A percentile compares a stretch with the other conserved stretches of the same genome.
phyloP scores from a whole-genome alignment of 1,140 invertebrate species.

The Drusus annulatus region DNA sequence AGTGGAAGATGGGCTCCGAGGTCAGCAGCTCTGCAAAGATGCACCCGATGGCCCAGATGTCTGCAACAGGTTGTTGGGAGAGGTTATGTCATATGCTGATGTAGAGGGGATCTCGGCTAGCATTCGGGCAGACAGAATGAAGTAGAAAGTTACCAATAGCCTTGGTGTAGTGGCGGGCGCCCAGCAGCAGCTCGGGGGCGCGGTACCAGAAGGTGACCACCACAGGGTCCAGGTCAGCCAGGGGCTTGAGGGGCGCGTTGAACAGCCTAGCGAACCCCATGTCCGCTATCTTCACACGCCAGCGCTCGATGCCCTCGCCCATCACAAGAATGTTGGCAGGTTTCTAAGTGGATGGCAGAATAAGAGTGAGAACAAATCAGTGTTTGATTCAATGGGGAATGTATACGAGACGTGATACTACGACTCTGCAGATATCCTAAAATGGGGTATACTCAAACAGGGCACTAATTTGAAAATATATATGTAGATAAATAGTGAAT shows the following conservation, averaged over 20 bases:
- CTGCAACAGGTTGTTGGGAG: conserved; percentile 69
- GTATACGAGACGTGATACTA: background rate
- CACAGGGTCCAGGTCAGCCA: conserved; percentile 98
- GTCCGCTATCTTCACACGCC: conserved; percentile 98
- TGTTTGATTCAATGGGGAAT: background rate
- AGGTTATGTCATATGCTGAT: too few species aligned
- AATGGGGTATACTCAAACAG: too few species aligned
- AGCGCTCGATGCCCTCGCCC: conserved; percentile 98
- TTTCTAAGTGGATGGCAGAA: conserved; percentile 78
- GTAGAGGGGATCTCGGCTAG: background rate
- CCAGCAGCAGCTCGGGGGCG: conserved; percentile 96
- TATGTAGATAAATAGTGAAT: background rate
- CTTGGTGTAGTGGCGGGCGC: conserved; percentile 98
- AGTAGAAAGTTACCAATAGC: conserved; percentile 84
- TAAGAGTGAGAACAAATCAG: background rate
- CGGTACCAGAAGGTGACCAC: conserved; percentile 99
- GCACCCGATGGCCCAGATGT: conserved; percentile 99
- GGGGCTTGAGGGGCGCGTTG: conserved; percentile 97
- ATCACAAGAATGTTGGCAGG: conserved; percentile 99
- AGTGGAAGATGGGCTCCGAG: conserved; percentile 99
- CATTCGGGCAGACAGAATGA: background rate
- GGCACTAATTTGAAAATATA: too few species aligned
- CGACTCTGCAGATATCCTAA: too few species aligned
- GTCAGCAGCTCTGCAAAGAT: conserved; percentile 98
- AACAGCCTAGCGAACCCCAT: conserved; percentile 99